Evolutionary conservation across 1,140 invertebrate species (phyloP), one percentile per base, ranked within the genome.

Genomic region (Diorhabda elongata): DNA sequence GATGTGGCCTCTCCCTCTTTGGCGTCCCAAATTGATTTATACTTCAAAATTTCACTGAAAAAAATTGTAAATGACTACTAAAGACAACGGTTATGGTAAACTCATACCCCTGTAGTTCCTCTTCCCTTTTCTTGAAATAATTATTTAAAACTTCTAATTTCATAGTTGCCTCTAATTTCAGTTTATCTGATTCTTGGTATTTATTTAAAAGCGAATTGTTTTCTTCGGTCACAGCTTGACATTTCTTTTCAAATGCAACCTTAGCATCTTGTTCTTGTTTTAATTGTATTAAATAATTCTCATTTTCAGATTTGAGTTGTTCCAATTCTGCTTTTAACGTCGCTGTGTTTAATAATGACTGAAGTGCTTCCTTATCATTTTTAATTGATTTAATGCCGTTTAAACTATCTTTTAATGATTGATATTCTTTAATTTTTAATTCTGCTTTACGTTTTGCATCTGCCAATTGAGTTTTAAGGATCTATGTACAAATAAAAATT

Each of bases 111-210:
- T 94, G 88, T 42, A 94, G 82, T 80, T 95, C 89, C 26, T 88
- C 85, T 83, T 96, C 94, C 77, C 93, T 92, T 71, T 95, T 92
- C 77, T 94, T 91, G 81, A 96, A 96, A 78, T 95, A 95, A 75
- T 90, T 91, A 0, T 91, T 90, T 45, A 96, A 82, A 4, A 96
- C 93, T 80, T 93, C 89, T 1, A 96, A 84, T 74, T 92, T 88
- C 0, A 92, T 95, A 75, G 90, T 85, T 2, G 92, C 90, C 78
- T 95, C 92, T 11, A 90, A 83, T 71, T 91, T 91, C 70, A 92
- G 91, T 73, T 90, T 90, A 74, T 91, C 90, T 2, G 89, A 88
- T 66, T 87, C 84, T 77, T 89, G 88, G 68, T 89, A 89, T 71
- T 90, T 87, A 69, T 89, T 84, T 57, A 84, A 85, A 3, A 90